Evolutionary conservation across 1,140 invertebrate genomes (phyloP).

Genomic region (Bombus terrestris): DNA sequence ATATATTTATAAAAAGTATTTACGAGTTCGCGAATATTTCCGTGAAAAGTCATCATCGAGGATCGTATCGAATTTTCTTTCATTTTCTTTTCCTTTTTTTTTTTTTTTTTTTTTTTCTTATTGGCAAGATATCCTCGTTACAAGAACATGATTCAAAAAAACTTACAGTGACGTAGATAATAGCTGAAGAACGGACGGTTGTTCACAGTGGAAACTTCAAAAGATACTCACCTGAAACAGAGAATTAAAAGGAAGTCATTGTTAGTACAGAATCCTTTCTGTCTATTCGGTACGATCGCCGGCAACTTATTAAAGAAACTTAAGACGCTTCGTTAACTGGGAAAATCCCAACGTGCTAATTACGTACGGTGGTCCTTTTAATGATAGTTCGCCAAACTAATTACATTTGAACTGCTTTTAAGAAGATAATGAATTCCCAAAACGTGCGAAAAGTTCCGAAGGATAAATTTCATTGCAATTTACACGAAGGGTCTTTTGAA

Average conservation of each 20-base stretch:
- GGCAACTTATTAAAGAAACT: constrained; percentile 22
- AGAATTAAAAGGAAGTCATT: constrained; percentile 29
- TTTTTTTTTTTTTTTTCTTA: no score
- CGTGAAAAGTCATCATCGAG: no score
- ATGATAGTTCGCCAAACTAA: constrained; percentile 32
- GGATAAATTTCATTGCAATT: constrained; percentile 18
- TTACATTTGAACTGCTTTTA: constrained; percentile 36
- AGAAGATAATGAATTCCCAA: constrained; percentile 31
- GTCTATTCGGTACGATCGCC: not conserved
- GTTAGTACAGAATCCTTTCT: not conserved
- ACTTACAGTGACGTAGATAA: constrained; percentile 5
- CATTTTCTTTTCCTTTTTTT: no score
- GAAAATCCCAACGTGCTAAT: constrained; percentile 37
- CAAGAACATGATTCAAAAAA: not conserved
- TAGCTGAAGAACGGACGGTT: not conserved
- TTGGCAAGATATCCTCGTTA: not conserved
- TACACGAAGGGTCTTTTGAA: not conserved
- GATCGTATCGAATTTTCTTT: no score
- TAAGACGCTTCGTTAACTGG: constrained; percentile 36
- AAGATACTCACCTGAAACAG: constrained; percentile 41
- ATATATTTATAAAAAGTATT: not conserved
- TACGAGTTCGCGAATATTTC: no score
- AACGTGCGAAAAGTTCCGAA: constrained; percentile 15
- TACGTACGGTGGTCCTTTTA: constrained; percentile 15
- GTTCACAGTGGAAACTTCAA: not conserved